phyloP scores from a whole-genome alignment of 2,113 vertebrate genomes.

The Otocyon megalotis region DNA sequence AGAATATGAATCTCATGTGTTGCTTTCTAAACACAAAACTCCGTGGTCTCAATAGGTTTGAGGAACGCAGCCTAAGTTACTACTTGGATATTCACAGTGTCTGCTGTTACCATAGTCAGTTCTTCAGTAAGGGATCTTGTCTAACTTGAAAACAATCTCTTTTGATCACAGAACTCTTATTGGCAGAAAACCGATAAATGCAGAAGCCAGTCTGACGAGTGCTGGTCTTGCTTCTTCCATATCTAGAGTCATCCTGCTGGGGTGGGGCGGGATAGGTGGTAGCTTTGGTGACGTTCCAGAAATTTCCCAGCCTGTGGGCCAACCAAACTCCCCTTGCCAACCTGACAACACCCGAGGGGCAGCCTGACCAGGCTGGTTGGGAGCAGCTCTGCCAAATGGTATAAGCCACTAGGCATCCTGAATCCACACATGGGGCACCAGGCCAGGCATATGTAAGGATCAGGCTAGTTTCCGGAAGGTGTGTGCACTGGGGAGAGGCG shows the following conservation, averaged over 20 bases:
- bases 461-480: not conserved
- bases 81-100: not conserved
- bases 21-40: not conserved
- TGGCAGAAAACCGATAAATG: not conserved
- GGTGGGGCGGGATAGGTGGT: not conserved
- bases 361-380: not conserved
- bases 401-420: not conserved
- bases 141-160: not conserved
- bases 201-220: not conserved
- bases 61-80: not conserved
- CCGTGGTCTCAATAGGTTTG: fast-evolving
- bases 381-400: not conserved
- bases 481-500: fast-evolving
- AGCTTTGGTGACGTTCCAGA: not conserved
- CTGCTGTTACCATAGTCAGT: fast-evolving
- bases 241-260: not conserved
- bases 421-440: not conserved
- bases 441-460: not conserved
- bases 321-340: not conserved
- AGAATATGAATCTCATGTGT: not conserved
- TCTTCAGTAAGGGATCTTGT: not conserved
- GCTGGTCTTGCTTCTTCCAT: not conserved
- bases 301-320: not conserved
- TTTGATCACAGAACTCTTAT: not conserved
- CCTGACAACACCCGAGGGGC: not conserved